These are phyloP conservation scores for Bagarius yarrelli DNA, from an alignment of 2,113 vertebrate species.

Conservation along the genomic window DNA sequence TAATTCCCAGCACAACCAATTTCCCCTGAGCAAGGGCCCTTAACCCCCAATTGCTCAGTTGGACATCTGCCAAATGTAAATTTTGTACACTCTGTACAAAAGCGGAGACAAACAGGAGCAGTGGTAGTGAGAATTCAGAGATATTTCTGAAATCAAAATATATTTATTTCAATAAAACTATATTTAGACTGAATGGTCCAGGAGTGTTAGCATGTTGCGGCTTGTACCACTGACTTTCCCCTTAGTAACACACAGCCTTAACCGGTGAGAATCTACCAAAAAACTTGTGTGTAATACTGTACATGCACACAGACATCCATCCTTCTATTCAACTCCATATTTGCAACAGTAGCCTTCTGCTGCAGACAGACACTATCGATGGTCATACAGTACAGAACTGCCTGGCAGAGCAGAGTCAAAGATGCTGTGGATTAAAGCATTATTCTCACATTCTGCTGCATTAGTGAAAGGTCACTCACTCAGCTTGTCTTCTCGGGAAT, in stretches of 20 bases:
- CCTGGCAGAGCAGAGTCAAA: not conserved
- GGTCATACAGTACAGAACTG: not conserved
- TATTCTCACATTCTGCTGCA: constrained; percentile 8
- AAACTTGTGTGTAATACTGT: not conserved
- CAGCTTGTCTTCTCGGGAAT: not conserved
- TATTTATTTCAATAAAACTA: too few relatives aligned
- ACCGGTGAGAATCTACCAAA: too few relatives aligned
- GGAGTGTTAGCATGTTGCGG: too few relatives aligned
- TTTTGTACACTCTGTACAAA: too few relatives aligned
- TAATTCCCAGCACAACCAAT: too few relatives aligned
- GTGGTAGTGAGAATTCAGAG: not conserved
- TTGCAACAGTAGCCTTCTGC: not conserved
- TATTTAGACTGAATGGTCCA: too few relatives aligned
- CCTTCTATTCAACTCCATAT: not conserved
- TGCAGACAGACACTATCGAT: not conserved
- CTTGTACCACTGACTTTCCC: too few relatives aligned
- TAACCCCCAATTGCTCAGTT: too few relatives aligned
- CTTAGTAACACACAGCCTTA: too few relatives aligned
- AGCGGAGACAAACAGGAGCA: not conserved
- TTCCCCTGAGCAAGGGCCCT: too few relatives aligned
- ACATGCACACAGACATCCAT: not conserved
- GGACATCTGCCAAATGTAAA: too few relatives aligned
- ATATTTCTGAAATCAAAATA: too few relatives aligned
- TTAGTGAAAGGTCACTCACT: constrained; percentile 58
- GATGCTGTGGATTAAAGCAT: constrained; percentile 17